These are phyloP conservation scores for Phoenoteleia sp. DNA, from an alignment of 2,888 invertebrate species.

Conservation along the genomic window DNA sequence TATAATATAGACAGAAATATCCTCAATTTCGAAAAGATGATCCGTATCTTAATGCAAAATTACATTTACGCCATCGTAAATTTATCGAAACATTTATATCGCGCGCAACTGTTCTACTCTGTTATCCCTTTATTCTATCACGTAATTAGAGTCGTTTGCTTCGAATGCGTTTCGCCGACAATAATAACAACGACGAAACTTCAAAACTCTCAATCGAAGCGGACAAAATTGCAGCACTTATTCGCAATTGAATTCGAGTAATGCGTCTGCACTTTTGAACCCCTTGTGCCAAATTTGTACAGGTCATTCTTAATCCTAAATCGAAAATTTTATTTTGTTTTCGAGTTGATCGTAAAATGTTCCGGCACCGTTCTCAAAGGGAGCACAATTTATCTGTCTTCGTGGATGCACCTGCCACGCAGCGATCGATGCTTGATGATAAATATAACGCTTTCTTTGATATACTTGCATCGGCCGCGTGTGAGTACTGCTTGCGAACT, in stretches of 20 bases:
- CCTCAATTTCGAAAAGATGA: not conserved
- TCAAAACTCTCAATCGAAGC: conserved; percentile 4
- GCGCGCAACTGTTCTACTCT: conserved; percentile 19
- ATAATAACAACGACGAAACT: not conserved
- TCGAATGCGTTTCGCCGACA: not conserved
- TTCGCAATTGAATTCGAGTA: conserved; percentile 43
- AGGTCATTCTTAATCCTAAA: conserved; percentile 31
- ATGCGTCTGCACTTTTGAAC: conserved; percentile 44
- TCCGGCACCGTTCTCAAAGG: conserved; percentile 32
- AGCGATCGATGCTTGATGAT: conserved; percentile 56
- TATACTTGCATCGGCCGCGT: conserved; percentile 52
- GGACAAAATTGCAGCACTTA: conserved; percentile 50
- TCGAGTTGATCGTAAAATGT: conserved; percentile 48
- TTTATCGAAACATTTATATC: conserved; percentile 7
- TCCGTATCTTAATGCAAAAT: not conserved
- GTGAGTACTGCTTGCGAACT: conserved; percentile 46
- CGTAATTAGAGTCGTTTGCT: conserved; percentile 24
- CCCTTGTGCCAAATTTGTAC: conserved; percentile 12
- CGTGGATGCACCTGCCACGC: conserved; percentile 59
- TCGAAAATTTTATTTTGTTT: conserved; percentile 59
- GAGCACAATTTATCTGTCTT: conserved; percentile 44
- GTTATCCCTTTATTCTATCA: conserved; percentile 16
- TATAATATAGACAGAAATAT: too few species aligned
- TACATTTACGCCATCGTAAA: conserved; percentile 6
- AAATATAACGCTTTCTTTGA: conserved; percentile 59